Evolutionary conservation across 2,888 invertebrate species (phyloP).

Genomic region (Neuroscelio doddi): DNA sequence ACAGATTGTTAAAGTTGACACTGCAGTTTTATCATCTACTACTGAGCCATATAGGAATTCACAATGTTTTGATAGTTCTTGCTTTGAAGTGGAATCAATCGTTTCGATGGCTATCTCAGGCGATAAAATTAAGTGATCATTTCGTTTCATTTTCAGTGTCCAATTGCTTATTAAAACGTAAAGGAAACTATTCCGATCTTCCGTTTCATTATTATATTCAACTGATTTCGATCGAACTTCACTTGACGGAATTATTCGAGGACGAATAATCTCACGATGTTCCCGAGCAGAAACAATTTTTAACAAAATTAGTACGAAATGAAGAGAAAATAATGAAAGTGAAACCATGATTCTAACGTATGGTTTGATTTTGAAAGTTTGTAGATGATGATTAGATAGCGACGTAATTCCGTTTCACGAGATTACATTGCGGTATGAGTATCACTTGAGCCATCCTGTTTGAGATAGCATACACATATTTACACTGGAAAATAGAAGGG

Average conservation of each 20-base stretch:
- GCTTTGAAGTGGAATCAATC: constrained; percentile 16
- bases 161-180: constrained; percentile 56
- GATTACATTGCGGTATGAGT: no score
- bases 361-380: neutral
- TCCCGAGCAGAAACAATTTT: constrained; percentile 13
- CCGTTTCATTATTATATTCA: neutral
- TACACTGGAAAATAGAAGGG: no score
- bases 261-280: constrained; percentile 49
- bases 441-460: no score
- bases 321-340: constrained; percentile 28
- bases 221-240: constrained; percentile 15
- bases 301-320: constrained; percentile 11
- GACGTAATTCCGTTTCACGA: neutral
- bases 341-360: no score
- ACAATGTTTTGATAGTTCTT: constrained; percentile 36
- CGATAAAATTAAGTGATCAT: constrained; percentile 50
- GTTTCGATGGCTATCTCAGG: constrained; percentile 48
- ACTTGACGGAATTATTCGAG: constrained; percentile 47
- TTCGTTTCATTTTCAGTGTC: constrained; percentile 54
- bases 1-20: constrained; percentile 75
- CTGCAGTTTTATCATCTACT: constrained; percentile 65
- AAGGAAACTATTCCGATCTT: constrained; percentile 22
- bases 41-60: constrained; percentile 51
- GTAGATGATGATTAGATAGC: neutral
- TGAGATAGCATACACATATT: no score